phyloP scores from a whole-genome alignment of 2,113 vertebrate genomes.

The Uria lomvia region DNA sequence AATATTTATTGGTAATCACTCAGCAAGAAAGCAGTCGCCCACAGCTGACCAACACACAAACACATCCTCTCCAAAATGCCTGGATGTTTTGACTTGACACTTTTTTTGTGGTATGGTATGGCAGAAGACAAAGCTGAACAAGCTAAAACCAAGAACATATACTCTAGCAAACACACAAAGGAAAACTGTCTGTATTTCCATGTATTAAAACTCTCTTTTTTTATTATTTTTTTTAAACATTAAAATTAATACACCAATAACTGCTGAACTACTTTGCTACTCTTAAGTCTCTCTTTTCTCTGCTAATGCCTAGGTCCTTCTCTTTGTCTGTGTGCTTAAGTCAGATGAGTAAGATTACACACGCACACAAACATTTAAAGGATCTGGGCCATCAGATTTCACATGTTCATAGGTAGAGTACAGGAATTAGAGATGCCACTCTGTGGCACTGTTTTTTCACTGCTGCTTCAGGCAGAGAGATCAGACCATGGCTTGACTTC shows the following conservation, averaged over 20 bases:
- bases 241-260: not conserved
- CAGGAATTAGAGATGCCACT: not conserved
- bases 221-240: not conserved
- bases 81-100: not conserved
- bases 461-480: not conserved
- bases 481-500: not conserved
- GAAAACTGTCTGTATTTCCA: not conserved
- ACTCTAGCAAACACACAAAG: not conserved
- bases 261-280: not conserved
- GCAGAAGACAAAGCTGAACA: not conserved
- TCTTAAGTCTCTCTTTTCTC: not conserved
- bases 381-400: not conserved
- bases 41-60: not conserved
- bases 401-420: not conserved
- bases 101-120: not conserved
- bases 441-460: not conserved
- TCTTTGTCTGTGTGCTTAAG: not conserved
- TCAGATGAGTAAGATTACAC: not conserved
- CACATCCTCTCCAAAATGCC: not conserved
- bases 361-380: not conserved
- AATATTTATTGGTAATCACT: constrained; percentile 13
- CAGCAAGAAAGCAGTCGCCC: not conserved
- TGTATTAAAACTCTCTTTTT: not conserved
- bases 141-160: not conserved
- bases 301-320: not conserved